phyloP scores from a whole-genome alignment of 2,113 vertebrate species.

The Alethe diademata region DNA sequence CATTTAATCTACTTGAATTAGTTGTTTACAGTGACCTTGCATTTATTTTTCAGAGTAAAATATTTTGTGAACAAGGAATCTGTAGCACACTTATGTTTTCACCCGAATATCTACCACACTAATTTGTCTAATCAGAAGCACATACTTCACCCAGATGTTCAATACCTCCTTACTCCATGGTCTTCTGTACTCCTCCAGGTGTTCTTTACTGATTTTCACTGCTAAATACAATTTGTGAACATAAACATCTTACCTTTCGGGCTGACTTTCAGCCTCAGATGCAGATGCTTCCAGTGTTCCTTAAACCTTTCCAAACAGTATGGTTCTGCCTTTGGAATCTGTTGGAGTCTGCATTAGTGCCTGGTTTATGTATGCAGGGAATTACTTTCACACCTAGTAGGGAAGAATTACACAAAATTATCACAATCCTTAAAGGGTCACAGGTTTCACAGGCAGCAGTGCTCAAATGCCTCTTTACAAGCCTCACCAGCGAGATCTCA shows the following conservation, averaged over 20 bases:
- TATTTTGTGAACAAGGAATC: not conserved
- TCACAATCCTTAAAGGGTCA: not conserved
- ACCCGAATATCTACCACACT: not conserved
- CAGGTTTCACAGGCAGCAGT: not conserved
- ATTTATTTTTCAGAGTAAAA: not conserved
- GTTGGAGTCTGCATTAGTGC: not conserved
- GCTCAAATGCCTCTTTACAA: not conserved
- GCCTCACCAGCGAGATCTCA: not conserved
- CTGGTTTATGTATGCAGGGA: not conserved
- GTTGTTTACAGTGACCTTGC: not conserved
- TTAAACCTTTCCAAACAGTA: not conserved
- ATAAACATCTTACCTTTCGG: not conserved
- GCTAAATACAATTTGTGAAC: fast-evolving
- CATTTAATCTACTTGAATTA: not conserved
- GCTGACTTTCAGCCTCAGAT: not conserved
- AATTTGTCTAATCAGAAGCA: not conserved
- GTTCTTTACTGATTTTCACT: not conserved
- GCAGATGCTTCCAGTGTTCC: not conserved
- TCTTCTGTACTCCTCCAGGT: not conserved
- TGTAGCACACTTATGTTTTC: not conserved
- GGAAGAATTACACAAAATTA: not conserved
- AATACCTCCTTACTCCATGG: not conserved
- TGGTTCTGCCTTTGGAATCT: not conserved
- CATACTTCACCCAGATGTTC: not conserved
- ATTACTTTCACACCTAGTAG: not conserved